Conservation (phyloP, 1,140 invertebrate species). For the Lithobius niger region DNA sequence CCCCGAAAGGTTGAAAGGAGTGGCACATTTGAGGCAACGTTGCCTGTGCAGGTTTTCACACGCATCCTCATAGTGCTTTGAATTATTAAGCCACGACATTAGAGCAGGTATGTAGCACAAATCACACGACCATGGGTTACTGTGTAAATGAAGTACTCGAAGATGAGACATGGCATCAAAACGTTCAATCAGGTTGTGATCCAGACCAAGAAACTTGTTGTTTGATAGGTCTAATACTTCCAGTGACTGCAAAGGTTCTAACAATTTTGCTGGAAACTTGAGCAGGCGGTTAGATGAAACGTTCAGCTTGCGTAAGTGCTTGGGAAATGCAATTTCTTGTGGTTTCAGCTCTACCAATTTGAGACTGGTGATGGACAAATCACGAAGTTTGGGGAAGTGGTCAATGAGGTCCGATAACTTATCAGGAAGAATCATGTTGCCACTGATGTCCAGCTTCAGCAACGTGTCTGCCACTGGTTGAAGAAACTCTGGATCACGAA, state of each 20-base stretch:
- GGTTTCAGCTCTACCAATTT: constrained; percentile 20
- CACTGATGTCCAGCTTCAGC: constrained; percentile 46
- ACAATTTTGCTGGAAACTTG: constrained; percentile 38
- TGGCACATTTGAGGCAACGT: constrained; percentile 19
- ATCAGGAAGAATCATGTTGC: constrained; percentile 39
- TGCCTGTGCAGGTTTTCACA: background rate
- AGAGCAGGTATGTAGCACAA: constrained; percentile 36
- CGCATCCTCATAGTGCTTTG: constrained; percentile 5
- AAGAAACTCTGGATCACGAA: constrained; percentile 44
- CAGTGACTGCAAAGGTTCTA: constrained; percentile 41
- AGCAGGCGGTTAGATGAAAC: constrained; percentile 35
- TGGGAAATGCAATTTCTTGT: background rate
- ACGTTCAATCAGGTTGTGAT: constrained; percentile 38
- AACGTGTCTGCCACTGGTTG: constrained; percentile 44
- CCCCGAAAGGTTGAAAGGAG: constrained; percentile 15
- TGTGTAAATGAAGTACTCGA: constrained; percentile 33
- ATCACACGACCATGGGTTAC: constrained; percentile 53
- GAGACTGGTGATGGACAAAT: constrained; percentile 42
- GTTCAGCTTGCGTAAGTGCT: constrained; percentile 18
- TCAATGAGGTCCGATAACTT: constrained; percentile 38
- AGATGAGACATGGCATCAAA: constrained; percentile 28
- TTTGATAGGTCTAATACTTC: constrained; percentile 44
- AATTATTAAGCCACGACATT: constrained; percentile 23
- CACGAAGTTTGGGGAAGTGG: constrained; percentile 39
- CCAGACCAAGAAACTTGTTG: constrained; percentile 44